These are phyloP conservation scores for Setophaga kirtlandii DNA, from an alignment of 2,113 vertebrate genomes.

Conservation along the genomic window DNA sequence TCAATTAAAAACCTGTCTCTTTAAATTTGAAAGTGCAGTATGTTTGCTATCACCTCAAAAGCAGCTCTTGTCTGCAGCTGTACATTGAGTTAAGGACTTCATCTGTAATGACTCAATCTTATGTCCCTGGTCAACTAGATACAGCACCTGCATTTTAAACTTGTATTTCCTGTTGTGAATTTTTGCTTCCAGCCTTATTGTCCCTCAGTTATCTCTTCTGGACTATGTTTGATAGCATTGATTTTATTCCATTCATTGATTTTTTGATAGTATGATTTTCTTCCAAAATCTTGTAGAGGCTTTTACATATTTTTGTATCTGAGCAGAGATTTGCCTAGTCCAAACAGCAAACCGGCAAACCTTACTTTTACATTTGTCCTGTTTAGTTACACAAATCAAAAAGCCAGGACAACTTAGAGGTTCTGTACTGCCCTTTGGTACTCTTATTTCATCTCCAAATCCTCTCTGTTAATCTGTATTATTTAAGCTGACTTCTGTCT, in stretches of 20 bases:
- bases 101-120: not conserved
- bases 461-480: not conserved
- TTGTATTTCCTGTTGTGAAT: not conserved
- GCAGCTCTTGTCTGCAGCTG: not conserved
- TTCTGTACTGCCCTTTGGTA: not conserved
- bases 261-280: too few relatives aligned
- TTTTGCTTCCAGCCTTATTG: conserved; percentile 31
- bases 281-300: not conserved
- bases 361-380: not conserved
- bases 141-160: conserved; percentile 1
- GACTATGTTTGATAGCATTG: not conserved
- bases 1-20: not conserved
- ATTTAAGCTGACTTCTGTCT: not conserved
- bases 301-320: conserved; percentile 6
- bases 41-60: not conserved
- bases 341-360: not conserved
- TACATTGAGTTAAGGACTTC: not conserved
- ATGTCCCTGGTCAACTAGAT: not conserved
- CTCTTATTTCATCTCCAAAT: not conserved
- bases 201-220: not conserved
- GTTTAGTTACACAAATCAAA: not conserved
- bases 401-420: not conserved
- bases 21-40: not conserved
- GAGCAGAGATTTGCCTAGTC: not conserved
- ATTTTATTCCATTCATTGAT: too few relatives aligned